Conservation (phyloP, 2,797 vertebrate species). For the Odontamblyopus lacepedii region DNA sequence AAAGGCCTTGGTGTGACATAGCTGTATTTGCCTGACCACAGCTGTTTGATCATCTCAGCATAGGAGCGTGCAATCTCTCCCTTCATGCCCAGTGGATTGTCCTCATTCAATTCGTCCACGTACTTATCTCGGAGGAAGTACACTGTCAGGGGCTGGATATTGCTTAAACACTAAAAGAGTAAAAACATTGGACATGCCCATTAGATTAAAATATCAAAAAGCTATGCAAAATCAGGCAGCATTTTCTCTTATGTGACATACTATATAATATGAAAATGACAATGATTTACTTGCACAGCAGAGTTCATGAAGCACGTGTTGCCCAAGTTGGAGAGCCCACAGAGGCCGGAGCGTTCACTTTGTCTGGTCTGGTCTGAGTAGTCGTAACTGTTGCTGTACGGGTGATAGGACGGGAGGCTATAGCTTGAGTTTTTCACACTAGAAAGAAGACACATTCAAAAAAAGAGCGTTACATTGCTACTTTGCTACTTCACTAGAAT, state of each 20-base stretch:
- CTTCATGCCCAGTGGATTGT: conserved; percentile 98
- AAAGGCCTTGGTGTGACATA: conserved; percentile 96
- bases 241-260: neutral
- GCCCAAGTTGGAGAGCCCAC: conserved; percentile 96
- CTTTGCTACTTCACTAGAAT: neutral
- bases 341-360: conserved; percentile 92
- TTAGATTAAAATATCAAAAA: neutral
- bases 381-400: conserved; percentile 92
- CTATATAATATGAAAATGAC: neutral
- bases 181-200: neutral
- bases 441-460: conserved; percentile 38
- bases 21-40: conserved; percentile 97
- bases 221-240: neutral
- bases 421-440: conserved; percentile 99
- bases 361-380: conserved; percentile 92
- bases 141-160: conserved; percentile 93
- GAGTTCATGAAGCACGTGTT: conserved; percentile 99
- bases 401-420: conserved; percentile 91
- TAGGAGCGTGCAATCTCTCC: conserved; percentile 97
- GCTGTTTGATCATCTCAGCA: conserved; percentile 93
- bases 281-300: conserved; percentile 90
- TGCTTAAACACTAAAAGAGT: conserved; percentile 90
- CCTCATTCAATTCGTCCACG: conserved; percentile 93
- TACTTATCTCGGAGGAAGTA: conserved; percentile 98
- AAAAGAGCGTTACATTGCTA: neutral